Percentiles rank a stretch among this genome's conserved stretches.
These are phyloP conservation scores for Rhinoderma darwinii DNA, from an alignment of 2,113 vertebrate genomes.

Conservation along the genomic window DNA sequence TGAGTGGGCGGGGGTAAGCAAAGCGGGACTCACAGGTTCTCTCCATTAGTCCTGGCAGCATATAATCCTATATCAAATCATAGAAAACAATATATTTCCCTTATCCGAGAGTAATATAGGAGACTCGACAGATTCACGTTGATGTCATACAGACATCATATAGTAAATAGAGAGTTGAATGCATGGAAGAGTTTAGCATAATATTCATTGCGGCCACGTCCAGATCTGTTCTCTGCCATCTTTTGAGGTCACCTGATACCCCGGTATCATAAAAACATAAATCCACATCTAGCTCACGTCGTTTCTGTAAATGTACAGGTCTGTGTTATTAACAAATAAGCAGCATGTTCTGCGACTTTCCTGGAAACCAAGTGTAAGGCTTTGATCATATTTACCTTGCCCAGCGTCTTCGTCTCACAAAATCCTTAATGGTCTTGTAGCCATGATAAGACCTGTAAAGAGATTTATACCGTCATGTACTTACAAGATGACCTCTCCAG, in stretches of 20 bases:
- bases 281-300: neutral
- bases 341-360: neutral
- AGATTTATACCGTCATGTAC: conserved; percentile 10
- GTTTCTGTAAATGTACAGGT: neutral
- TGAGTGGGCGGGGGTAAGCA: too few relatives aligned
- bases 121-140: too few relatives aligned
- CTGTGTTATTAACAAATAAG: neutral
- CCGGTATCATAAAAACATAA: neutral
- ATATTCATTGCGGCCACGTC: neutral
- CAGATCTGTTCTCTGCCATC: neutral
- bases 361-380: neutral
- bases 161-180: too few relatives aligned
- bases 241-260: neutral
- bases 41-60: too few relatives aligned
- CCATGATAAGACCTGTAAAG: conserved; percentile 88
- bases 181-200: too few relatives aligned
- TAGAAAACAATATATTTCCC: too few relatives aligned
- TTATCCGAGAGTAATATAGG: too few relatives aligned
- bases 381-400: conserved; percentile 78
- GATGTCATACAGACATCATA: too few relatives aligned
- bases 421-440: conserved; percentile 96
- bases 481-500: neutral
- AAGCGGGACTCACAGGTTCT: too few relatives aligned
- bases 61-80: too few relatives aligned
- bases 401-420: conserved; percentile 94